These are phyloP conservation scores for Urophycis tenuis DNA, from an alignment of 2,797 vertebrate species.

Conservation along the genomic window DNA sequence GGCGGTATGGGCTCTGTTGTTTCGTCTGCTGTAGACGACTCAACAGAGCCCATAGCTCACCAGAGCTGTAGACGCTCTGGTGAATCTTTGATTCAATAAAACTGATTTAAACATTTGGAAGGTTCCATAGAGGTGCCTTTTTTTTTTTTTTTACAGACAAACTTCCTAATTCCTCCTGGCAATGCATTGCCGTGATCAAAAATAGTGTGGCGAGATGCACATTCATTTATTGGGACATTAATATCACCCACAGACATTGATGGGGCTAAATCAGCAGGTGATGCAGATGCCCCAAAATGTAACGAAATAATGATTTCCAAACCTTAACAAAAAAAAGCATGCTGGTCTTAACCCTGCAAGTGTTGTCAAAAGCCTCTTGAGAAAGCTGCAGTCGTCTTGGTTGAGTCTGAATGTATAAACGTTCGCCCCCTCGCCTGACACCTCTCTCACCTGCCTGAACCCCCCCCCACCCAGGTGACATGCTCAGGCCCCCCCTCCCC, in stretches of 20 bases:
- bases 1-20: too few relatives aligned
- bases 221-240: too few relatives aligned
- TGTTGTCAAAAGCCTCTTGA: neutral
- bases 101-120: neutral
- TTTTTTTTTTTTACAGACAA: neutral
- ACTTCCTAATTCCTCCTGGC: neutral
- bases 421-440: neutral
- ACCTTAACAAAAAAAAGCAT: neutral
- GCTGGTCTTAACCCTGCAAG: neutral
- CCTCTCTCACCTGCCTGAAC: neutral
- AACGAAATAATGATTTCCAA: neutral
- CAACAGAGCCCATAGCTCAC: too few relatives aligned
- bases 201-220: neutral
- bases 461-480: constrained; percentile 70
- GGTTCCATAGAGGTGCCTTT: too few relatives aligned
- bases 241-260: too few relatives aligned
- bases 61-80: too few relatives aligned
- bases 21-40: too few relatives aligned
- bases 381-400: neutral
- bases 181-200: neutral
- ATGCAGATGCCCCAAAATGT: too few relatives aligned
- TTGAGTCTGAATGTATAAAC: neutral
- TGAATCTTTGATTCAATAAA: neutral
- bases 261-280: too few relatives aligned
- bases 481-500: constrained; percentile 80